Conservation (phyloP, 2,113 vertebrate species). For the Triplophysa tibetana region DNA sequence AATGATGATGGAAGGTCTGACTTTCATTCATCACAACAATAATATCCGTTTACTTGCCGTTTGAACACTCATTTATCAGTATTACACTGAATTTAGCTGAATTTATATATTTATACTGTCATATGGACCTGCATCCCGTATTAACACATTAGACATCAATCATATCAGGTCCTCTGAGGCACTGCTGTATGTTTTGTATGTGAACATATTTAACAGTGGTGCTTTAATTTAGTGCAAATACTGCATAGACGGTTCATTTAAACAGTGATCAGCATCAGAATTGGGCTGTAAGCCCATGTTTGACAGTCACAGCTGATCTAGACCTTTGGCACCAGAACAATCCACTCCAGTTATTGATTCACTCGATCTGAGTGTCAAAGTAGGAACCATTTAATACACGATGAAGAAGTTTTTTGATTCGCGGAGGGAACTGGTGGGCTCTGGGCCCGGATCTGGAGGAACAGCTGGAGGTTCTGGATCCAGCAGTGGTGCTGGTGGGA, state of each 20-base stretch:
- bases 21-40: conserved; percentile 20
- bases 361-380: not conserved
- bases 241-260: not conserved
- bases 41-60: not conserved
- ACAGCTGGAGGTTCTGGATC: conserved; percentile 80
- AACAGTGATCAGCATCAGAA: not conserved
- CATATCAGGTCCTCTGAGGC: conserved; percentile 23
- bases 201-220: not conserved
- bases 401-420: conserved; percentile 99
- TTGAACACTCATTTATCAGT: conserved; percentile 40
- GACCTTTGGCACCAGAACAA: conserved; percentile 11
- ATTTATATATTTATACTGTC: conserved; percentile 12
- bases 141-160: not conserved
- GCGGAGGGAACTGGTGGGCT: conserved; percentile 89
- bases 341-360: not conserved
- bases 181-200: not conserved
- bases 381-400: conserved; percentile 1
- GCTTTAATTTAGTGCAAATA: not conserved
- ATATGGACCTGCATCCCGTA: not conserved
- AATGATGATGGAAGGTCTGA: conserved; percentile 29
- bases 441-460: conserved; percentile 88
- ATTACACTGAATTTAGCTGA: not conserved
- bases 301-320: conserved; percentile 6
- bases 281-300: not conserved
- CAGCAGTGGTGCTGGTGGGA: conserved; percentile 82